Evolutionary conservation across 2,797 vertebrate species (phyloP).

Genomic region (Typhlichthys eigenmanni): DNA sequence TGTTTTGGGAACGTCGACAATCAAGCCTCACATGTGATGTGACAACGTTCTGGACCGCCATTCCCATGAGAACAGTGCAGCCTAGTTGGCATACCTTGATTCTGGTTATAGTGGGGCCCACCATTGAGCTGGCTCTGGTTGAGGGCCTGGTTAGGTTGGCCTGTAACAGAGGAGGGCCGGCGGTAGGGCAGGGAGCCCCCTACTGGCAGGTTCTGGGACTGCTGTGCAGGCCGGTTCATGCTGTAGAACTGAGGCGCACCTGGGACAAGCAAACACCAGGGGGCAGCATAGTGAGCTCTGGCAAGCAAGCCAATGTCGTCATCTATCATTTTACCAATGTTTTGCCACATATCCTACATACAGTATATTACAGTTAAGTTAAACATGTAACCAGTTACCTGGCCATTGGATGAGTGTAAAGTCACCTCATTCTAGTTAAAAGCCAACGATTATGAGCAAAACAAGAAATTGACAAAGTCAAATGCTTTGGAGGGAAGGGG

Average conservation of each 20-base stretch:
- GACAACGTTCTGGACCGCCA: no score
- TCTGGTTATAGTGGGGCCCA: conserved; percentile 92
- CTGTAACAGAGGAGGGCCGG: conserved; percentile 90
- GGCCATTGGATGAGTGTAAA: no score
- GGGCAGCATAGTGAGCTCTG: conserved; percentile 27
- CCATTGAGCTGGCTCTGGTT: conserved; percentile 86
- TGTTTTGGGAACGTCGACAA: no score
- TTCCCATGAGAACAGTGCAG: no score
- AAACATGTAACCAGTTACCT: no score
- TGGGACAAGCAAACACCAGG: conserved; percentile 51
- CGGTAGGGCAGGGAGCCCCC: conserved; percentile 95
- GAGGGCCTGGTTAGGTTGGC: conserved; percentile 85
- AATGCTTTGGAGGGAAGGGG: background rate
- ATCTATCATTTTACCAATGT: no score
- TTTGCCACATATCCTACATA: no score
- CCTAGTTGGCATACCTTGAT: conserved; percentile 80
- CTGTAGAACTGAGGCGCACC: conserved; percentile 97
- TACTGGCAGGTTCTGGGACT: conserved; percentile 81
- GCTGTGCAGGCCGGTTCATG: conserved; percentile 92
- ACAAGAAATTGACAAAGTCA: background rate
- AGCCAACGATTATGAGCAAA: conserved; percentile 5
- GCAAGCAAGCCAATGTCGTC: background rate
- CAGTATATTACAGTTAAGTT: no score
- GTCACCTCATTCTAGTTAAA: no score
- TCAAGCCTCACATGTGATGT: no score